phyloP scores from a whole-genome alignment of 2,113 vertebrate genomes.

The Eubucco bourcierii region DNA sequence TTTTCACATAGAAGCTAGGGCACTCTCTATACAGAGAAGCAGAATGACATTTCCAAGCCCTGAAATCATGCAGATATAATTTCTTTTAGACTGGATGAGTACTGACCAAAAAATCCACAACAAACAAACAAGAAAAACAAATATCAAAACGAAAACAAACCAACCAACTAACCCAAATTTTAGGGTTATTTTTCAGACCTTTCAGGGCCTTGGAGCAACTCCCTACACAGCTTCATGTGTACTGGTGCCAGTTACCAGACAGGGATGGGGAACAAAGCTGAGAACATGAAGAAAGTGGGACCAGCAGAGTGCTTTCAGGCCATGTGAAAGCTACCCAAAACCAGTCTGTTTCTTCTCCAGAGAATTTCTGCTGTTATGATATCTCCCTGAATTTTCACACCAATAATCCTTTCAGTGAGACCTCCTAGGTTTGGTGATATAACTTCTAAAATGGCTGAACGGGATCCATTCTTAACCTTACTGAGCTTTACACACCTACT shows the following conservation, averaged over 20 bases:
- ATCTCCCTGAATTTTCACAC: background rate
- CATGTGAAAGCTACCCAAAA: background rate
- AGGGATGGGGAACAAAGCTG: too few relatives aligned
- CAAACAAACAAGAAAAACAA: background rate
- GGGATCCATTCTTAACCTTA: too few relatives aligned
- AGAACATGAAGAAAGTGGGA: background rate
- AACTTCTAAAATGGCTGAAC: too few relatives aligned
- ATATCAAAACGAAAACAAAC: background rate
- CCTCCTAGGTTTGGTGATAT: too few relatives aligned
- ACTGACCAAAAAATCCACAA: background rate
- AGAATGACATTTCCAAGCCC: background rate
- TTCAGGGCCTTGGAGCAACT: background rate
- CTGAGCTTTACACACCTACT: too few relatives aligned
- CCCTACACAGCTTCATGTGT: background rate
- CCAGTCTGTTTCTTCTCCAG: background rate
- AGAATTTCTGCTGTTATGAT: background rate
- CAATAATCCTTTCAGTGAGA: too few relatives aligned
- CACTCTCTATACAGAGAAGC: background rate
- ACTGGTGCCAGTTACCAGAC: too few relatives aligned
- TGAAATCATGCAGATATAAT: rapidly evolving
- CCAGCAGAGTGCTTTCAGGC: background rate
- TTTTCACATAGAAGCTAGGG: background rate
- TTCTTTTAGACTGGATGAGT: background rate
- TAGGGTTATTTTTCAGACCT: background rate
- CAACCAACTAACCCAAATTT: background rate